Conservation (phyloP, 2,888 invertebrate species). For the Ectemnius continuus region DNA sequence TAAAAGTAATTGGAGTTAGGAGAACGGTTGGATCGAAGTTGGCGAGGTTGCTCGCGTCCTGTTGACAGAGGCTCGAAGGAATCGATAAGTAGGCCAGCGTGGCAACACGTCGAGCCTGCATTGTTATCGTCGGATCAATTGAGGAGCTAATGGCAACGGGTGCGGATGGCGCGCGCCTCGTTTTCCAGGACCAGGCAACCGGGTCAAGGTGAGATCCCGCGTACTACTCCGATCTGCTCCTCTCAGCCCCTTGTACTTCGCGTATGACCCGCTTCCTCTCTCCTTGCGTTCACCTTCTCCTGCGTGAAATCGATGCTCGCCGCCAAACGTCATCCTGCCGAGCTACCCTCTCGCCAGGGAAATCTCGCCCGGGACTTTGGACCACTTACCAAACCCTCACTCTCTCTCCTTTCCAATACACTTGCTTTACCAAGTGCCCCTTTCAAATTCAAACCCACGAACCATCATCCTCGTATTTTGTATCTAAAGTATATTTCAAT, state of each 20-base stretch:
- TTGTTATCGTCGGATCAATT: conserved; percentile 50
- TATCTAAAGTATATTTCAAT: too few relatives aligned
- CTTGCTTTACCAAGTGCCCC: too few relatives aligned
- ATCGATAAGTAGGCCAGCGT: conserved; percentile 18
- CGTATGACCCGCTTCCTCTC: conserved; percentile 5
- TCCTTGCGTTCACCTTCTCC: conserved; percentile 9
- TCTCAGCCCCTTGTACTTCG: conserved; percentile 33
- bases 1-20: too few relatives aligned
- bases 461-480: too few relatives aligned
- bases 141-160: conserved; percentile 25
- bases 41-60: too few relatives aligned
- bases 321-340: background rate
- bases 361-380: background rate
- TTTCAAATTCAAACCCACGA: too few relatives aligned
- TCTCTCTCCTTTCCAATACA: too few relatives aligned
- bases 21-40: too few relatives aligned
- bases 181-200: conserved; percentile 52
- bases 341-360: conserved; percentile 1
- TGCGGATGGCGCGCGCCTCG: conserved; percentile 28
- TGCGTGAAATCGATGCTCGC: background rate
- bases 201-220: conserved; percentile 53
- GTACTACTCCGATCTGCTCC: conserved; percentile 35
- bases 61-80: background rate
- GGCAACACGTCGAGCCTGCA: background rate
- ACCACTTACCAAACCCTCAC: too few relatives aligned